Evolutionary conservation across 23 tunicate genomes (phyloP), one percentile per base, ranked within the genome.

Genomic region (Trididemnum clinides): DNA sequence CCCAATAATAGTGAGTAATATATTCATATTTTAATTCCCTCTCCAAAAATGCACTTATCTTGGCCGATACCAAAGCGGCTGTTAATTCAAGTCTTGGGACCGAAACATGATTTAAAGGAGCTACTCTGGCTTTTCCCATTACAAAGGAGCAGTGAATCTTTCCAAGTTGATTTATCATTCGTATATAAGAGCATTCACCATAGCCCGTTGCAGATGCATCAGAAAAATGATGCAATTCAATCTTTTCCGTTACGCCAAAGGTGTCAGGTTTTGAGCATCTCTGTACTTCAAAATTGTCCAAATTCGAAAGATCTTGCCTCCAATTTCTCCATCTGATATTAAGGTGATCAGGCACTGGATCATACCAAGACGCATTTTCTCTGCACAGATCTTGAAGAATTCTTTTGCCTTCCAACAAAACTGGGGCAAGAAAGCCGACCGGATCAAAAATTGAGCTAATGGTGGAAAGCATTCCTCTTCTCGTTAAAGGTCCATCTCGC

Each of bases 81-180:
- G 76, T 69, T 7, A 69, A 36, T n/a, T 69, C 76, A 23, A 84
- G 39, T 0, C 82, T 39, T 4, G 81, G 88, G n/a, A 84, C 50
- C 27, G 82, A 38, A 15, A 69, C 18, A 20, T 34, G 78, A 29
- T 72, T 71, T 26, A 84, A 29, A 2, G 88, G 88, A 0, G 80
- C 34, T 2, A 84, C 64, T 38, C 88, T 71, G 33, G 88, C 77
- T 25, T 71, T 84, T 4, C 88, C 88, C 4, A 33, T 71, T 6
- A 84, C 6, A 39, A 84, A 31, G 33, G 82, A 39, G 33, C 88
- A 84, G 20, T 44, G 59, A 50, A 84, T 64, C 12, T 71, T 0
- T 2, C 33, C 64, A 44, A 5, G 31, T 0, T n/a, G 21, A 50
- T 71, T 71, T 32, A 50, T 44, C 26, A 72, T 4, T 1, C 82